Evolutionary conservation across 1,140 invertebrate genomes (phyloP), one percentile per base, ranked within the genome.

Genomic region (Augochlora pura): DNA sequence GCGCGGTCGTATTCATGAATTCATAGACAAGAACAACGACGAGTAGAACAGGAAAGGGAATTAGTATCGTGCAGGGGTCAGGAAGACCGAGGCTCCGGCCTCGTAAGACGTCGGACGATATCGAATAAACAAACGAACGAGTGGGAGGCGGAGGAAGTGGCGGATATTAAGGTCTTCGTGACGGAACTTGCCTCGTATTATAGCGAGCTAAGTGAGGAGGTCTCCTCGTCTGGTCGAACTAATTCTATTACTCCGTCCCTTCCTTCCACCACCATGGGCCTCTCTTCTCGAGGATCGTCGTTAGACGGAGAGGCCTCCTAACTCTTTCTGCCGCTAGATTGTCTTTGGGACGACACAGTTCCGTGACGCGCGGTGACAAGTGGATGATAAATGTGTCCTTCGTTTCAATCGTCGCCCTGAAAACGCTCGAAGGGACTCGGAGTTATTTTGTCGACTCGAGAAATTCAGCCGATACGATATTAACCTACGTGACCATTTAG

Each of bases 41-140:
- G 77, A 77, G 52, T 65, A 59, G 9, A 68, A 60, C 32, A 73
- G 57, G 42, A 57, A 77, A 75, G 64, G 23, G 66, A 77, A 86
- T 82, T 78, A 84, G 70, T 86, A 82, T 77, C 83, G 67, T 70
- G 62, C 60, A 71, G 78, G 68, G 75, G 79, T 82, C 83, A 85
- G 83, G 73, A 79, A 66, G 72, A 81, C 63, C 64, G 42, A 74
- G 77, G 42, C 74, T 62, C 60, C 60, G 77, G 27, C 65, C 52
- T 77, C 82, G 72, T 84, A 84, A 86, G 82, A 86, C 79, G 77
- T 77, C 77, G 75, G 83, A 86, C 83, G 77, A 85, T 88, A 89
- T 89, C 86, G 88, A 89, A 88, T 89, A 88, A 89, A 89, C 84
- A 88, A 88, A 89, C 78, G 83, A 82, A 82, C 82, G 86, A 86